Evolutionary conservation across 2,113 vertebrate species (phyloP).

Genomic region (cattle (Bos taurus)): DNA sequence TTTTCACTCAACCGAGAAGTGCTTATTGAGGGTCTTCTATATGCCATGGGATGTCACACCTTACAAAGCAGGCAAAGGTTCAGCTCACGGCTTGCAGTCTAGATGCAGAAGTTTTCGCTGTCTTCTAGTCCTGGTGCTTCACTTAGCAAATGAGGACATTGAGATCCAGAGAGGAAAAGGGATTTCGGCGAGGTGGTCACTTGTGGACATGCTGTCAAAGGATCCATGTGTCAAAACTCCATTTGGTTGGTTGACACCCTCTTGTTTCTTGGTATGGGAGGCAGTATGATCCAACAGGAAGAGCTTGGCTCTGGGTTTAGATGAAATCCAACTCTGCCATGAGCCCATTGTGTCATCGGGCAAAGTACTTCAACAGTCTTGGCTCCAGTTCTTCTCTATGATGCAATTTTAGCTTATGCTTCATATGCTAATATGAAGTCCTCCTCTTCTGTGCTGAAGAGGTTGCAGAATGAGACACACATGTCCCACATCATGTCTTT

Average conservation of each 20-base stretch:
- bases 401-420: background rate
- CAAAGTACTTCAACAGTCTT: background rate
- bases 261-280: background rate
- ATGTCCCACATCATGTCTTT: background rate
- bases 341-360: accelerated
- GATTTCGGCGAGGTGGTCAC: background rate
- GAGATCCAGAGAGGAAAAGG: too few relatives aligned
- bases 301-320: background rate
- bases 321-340: background rate
- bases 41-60: accelerated
- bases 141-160: background rate
- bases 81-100: background rate
- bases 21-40: background rate
- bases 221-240: background rate
- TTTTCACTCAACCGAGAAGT: background rate
- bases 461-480: background rate
- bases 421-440: background rate
- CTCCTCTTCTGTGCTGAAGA: background rate
- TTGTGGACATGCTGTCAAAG: background rate
- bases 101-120: background rate
- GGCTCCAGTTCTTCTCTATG: background rate
- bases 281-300: background rate
- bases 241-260: background rate
- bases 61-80: background rate
- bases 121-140: background rate